phyloP scores from a whole-genome alignment of 2,797 vertebrate species.

The Gambusia yucatana region DNA sequence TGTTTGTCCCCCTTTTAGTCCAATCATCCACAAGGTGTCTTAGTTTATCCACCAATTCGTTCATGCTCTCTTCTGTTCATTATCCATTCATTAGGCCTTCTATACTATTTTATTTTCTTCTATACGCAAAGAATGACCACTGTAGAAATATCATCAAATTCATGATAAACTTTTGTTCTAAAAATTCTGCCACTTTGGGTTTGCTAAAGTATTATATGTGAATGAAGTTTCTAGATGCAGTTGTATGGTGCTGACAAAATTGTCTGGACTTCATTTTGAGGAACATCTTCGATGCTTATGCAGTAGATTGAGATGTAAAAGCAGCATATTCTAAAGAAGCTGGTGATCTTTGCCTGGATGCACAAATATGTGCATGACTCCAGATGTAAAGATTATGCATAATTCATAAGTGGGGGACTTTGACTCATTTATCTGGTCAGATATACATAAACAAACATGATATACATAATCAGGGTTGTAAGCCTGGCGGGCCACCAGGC shows the following conservation, averaged over 20 bases:
- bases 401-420: not conserved
- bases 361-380: not conserved
- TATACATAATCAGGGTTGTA: not conserved
- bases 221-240: not conserved
- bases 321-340: not conserved
- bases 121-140: not conserved
- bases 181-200: not conserved
- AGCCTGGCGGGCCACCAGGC: too few relatives aligned
- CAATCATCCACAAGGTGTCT: not conserved
- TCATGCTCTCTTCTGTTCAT: not conserved
- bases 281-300: not conserved
- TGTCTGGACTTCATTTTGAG: not conserved
- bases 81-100: not conserved
- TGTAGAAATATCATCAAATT: not conserved
- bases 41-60: not conserved
- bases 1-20: not conserved
- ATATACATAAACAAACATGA: not conserved
- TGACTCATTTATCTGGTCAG: not conserved
- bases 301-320: not conserved
- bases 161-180: not conserved
- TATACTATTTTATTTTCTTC: not conserved
- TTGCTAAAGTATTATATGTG: not conserved
- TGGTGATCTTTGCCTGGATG: not conserved
- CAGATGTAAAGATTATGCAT: not conserved
- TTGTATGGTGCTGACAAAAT: not conserved